Conservation (phyloP, 2,888 invertebrate species). For the Mamestra brassicae region DNA sequence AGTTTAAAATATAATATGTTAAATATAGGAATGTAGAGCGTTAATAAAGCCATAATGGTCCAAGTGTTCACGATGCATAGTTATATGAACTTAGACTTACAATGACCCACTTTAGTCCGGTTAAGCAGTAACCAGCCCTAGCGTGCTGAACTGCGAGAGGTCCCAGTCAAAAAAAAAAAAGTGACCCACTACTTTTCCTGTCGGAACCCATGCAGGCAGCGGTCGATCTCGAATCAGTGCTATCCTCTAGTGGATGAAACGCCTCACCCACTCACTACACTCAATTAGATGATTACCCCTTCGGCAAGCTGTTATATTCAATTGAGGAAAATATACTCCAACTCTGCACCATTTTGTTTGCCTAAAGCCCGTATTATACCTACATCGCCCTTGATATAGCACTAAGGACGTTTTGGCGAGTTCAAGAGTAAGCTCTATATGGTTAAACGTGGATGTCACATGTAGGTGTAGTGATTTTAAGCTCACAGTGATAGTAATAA, state of each 20-base stretch:
- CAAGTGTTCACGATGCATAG: too few relatives aligned
- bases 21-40: not conserved
- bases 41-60: too few relatives aligned
- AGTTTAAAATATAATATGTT: too few relatives aligned
- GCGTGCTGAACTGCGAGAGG: too few relatives aligned
- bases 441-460: not conserved
- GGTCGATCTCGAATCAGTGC: conserved; percentile 7
- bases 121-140: too few relatives aligned
- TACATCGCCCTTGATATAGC: conserved; percentile 17
- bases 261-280: conserved; percentile 30
- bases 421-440: not conserved
- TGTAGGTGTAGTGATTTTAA: too few relatives aligned
- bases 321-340: conserved; percentile 42
- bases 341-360: conserved; percentile 14
- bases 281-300: conserved; percentile 45
- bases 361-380: conserved; percentile 22
- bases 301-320: conserved; percentile 35
- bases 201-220: not conserved
- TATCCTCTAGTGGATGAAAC: conserved; percentile 22
- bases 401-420: not conserved
- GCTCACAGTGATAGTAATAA: too few relatives aligned
- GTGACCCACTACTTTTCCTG: not conserved
- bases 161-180: too few relatives aligned
- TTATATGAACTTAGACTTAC: not conserved
- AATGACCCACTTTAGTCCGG: not conserved